phyloP scores from a whole-genome alignment of 2,797 vertebrate species.

The Gymnothorax reevesii region DNA sequence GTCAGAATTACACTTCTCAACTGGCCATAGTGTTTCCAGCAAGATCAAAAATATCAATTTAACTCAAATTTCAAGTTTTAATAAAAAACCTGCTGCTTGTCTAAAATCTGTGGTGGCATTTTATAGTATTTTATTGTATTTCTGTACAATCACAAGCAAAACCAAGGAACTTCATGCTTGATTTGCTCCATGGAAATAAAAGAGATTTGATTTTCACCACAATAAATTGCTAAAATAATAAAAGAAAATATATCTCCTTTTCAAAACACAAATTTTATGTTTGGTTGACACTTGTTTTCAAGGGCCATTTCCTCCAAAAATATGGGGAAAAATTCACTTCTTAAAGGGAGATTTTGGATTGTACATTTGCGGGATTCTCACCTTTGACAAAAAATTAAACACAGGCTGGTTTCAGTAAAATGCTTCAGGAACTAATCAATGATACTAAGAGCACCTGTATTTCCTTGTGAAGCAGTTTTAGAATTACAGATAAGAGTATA shows the following conservation, averaged over 20 bases:
- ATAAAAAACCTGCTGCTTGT: neutral
- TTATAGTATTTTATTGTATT: neutral
- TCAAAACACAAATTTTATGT: neutral
- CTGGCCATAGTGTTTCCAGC: neutral
- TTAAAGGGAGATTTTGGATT: neutral
- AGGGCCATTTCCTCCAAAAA: neutral
- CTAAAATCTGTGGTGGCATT: neutral
- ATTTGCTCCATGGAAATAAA: neutral
- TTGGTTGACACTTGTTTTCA: constrained; percentile 2
- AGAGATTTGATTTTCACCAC: constrained; percentile 8
- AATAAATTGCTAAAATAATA: neutral
- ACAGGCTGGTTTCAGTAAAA: neutral
- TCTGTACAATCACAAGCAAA: neutral
- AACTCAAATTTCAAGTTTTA: neutral
- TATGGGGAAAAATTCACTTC: neutral
- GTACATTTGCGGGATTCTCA: constrained; percentile 7
- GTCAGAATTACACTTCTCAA: neutral
- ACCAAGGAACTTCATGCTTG: neutral
- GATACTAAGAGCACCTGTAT: neutral
- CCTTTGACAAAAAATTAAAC: constrained; percentile 8
- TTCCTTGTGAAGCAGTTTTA: constrained; percentile 1
- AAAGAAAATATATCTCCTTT: neutral
- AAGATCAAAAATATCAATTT: neutral
- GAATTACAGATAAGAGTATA: constrained; percentile 23
- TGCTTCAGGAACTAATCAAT: constrained; percentile 27